These are phyloP conservation scores for Musca domestica DNA, from an alignment of 1,140 invertebrate genomes.

Conservation along the genomic window DNA sequence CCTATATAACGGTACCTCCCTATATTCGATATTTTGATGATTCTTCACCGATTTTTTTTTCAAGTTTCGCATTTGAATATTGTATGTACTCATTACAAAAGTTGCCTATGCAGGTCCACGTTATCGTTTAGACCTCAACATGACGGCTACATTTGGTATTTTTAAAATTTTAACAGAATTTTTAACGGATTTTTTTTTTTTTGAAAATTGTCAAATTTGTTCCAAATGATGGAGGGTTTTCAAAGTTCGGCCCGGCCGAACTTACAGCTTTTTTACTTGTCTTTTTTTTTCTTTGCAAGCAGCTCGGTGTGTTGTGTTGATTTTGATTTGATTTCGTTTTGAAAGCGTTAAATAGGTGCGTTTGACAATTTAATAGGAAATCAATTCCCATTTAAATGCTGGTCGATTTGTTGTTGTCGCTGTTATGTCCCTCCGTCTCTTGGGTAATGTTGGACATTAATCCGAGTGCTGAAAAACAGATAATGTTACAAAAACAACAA, in stretches of 20 bases:
- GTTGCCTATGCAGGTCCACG: no score
- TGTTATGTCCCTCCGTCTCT: background rate
- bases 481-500: slow-evolving; percentile 4
- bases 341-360: slow-evolving; percentile 20
- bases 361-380: slow-evolving; percentile 23
- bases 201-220: no score
- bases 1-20: background rate
- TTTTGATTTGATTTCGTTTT: background rate
- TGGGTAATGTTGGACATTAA: slow-evolving; percentile 9
- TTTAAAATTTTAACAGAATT: no score
- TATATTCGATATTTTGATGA: background rate
- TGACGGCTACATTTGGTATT: no score
- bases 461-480: slow-evolving; percentile 17
- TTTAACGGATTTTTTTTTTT: no score
- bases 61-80: no score
- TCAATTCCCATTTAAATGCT: slow-evolving; percentile 12
- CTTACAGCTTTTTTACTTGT: no score
- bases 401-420: background rate
- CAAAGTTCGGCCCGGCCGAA: no score
- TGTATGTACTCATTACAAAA: no score
- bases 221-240: no score
- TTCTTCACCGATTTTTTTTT: no score
- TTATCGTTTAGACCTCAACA: no score
- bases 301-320: background rate
- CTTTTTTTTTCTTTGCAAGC: background rate